Evolutionary conservation across 2,888 invertebrate species (phyloP).

Genomic region (Plebejus anna): DNA sequence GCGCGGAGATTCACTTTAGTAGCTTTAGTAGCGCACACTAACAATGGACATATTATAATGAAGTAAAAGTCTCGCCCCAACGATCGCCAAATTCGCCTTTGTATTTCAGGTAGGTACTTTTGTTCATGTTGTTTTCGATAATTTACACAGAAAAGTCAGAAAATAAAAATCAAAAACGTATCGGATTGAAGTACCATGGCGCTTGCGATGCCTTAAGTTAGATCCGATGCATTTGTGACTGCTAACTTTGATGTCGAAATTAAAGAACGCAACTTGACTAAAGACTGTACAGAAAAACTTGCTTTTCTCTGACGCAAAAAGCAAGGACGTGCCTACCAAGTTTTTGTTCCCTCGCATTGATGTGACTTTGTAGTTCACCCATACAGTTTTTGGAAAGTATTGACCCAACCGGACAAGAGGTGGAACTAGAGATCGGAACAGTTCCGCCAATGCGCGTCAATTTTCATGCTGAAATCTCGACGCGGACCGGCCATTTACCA

Average conservation of each 20-base stretch:
- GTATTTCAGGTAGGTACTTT: neutral
- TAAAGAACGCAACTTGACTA: too few relatives aligned
- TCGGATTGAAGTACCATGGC: too few relatives aligned
- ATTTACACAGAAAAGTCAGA: neutral
- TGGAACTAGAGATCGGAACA: conserved; percentile 53
- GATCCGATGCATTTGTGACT: too few relatives aligned
- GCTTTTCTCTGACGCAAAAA: neutral
- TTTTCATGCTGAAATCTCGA: conserved; percentile 32
- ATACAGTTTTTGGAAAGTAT: neutral
- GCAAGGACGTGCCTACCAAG: too few relatives aligned
- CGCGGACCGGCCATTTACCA: conserved; percentile 27
- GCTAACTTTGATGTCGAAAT: too few relatives aligned
- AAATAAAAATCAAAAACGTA: too few relatives aligned
- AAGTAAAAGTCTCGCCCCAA: conserved; percentile 24
- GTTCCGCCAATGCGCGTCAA: conserved; percentile 45
- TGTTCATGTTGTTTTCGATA: neutral
- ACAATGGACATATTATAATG: conserved; percentile 13
- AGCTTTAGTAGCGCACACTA: conserved; percentile 23
- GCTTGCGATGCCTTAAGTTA: too few relatives aligned
- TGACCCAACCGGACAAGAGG: conserved; percentile 34
- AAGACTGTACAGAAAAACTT: neutral
- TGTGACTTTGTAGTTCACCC: neutral
- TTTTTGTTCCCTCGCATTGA: neutral
- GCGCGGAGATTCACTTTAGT: conserved; percentile 28
- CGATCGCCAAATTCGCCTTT: neutral